A percentile compares a stretch with the other conserved stretches of the same genome.
These are phyloP conservation scores for Octodon degus DNA, from an alignment of 2,113 vertebrate species.

Conservation along the genomic window DNA sequence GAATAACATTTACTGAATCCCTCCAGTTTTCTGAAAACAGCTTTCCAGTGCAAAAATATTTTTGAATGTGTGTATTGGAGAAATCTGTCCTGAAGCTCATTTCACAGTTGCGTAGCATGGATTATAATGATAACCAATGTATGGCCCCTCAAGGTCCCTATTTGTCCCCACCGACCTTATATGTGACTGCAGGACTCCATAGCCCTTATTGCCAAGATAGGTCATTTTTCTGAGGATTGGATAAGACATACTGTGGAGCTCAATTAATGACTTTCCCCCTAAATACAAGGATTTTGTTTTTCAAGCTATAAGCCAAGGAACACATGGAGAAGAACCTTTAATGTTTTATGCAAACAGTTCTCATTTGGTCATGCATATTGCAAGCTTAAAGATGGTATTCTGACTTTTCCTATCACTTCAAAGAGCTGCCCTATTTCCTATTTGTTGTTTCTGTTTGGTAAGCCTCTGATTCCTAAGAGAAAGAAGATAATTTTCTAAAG, in stretches of 20 bases:
- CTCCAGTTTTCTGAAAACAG: conserved; percentile 72
- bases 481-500: conserved; percentile 52
- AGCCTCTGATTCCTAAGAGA: conserved; percentile 42
- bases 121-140: background rate
- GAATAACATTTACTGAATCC: conserved; percentile 60
- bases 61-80: conserved; percentile 68
- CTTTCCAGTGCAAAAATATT: conserved; percentile 64
- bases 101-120: conserved; percentile 46
- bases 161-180: background rate
- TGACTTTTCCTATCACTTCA: conserved; percentile 43
- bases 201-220: background rate
- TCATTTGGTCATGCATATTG: conserved; percentile 23
- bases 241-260: conserved; percentile 16
- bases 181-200: background rate
- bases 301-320: conserved; percentile 53
- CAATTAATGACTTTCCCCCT: conserved; percentile 55
- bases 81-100: conserved; percentile 68
- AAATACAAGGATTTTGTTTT: conserved; percentile 47
- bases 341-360: conserved; percentile 53
- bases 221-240: conserved; percentile 24
- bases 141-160: background rate
- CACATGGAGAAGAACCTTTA: conserved; percentile 62
- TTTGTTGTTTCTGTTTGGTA: conserved; percentile 54
- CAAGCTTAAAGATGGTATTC: conserved; percentile 53
- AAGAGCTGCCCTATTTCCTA: background rate